phyloP scores from a whole-genome alignment of 2,113 vertebrate genomes.

The Mugil cephalus region DNA sequence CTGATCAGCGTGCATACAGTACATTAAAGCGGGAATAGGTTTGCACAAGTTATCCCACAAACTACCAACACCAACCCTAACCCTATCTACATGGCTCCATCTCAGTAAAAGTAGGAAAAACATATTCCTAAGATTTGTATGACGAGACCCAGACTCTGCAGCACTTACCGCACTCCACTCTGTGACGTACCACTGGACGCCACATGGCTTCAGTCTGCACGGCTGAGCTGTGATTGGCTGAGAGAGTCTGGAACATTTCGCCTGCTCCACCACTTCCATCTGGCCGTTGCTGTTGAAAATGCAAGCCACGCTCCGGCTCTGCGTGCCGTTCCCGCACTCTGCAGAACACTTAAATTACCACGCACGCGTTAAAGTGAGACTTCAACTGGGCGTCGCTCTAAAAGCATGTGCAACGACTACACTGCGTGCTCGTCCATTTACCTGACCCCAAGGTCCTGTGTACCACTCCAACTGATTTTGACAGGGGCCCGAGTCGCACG shows the following conservation, averaged over 20 bases:
- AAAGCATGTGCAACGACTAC: neutral
- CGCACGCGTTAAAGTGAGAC: neutral
- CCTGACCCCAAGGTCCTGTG: constrained; percentile 92
- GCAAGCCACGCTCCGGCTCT: constrained; percentile 85
- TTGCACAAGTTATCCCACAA: no score
- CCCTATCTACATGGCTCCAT: no score
- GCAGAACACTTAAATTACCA: constrained; percentile 84
- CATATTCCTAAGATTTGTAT: no score
- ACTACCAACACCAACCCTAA: no score
- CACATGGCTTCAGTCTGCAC: constrained; percentile 83
- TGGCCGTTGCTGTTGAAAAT: constrained; percentile 76
- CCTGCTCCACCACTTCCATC: constrained; percentile 78
- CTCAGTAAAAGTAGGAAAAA: no score
- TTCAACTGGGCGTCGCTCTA: constrained; percentile 1
- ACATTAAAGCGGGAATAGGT: no score
- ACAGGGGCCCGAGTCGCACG: constrained; percentile 89
- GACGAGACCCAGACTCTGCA: neutral
- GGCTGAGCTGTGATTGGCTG: constrained; percentile 83
- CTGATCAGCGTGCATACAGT: no score
- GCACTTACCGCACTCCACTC: constrained; percentile 86
- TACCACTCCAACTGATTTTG: constrained; percentile 90
- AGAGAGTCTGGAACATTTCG: constrained; percentile 81
- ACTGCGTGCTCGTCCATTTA: constrained; percentile 57
- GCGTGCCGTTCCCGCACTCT: constrained; percentile 88
- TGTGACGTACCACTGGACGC: constrained; percentile 85